Evolutionary conservation across 2,113 vertebrate species (phyloP).

Genomic region (Nannobrachium achirus): DNA sequence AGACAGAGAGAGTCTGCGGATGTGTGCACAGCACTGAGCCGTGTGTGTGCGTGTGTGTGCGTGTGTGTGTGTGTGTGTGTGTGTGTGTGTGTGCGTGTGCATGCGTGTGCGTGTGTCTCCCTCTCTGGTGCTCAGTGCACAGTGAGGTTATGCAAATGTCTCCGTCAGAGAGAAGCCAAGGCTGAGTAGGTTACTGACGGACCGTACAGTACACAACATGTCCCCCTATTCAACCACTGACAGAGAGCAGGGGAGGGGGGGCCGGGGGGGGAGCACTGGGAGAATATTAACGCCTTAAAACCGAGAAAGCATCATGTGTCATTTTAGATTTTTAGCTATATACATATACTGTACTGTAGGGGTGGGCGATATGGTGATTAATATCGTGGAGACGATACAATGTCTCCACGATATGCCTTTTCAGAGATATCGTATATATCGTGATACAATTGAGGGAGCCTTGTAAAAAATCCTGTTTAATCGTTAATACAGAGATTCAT

Average conservation of each 20-base stretch:
- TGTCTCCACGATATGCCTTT: no score
- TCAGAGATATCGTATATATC: no score
- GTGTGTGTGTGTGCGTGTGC: conserved; percentile 51
- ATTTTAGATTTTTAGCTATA: no score
- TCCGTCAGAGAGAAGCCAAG: conserved; percentile 81
- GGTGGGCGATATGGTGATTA: no score
- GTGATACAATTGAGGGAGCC: no score
- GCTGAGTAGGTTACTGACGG: conserved; percentile 85
- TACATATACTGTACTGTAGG: no score
- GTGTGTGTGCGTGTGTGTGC: conserved; percentile 22
- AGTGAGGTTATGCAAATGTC: conserved; percentile 84
- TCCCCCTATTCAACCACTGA: conserved; percentile 75
- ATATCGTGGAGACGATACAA: no score
- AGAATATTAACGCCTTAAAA: no score
- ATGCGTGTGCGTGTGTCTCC: conserved; percentile 54
- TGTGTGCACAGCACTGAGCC: conserved; percentile 62
- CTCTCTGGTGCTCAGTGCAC: conserved; percentile 76
- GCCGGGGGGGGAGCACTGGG: conserved; percentile 17
- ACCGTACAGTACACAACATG: conserved; percentile 84
- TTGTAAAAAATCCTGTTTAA: no score
- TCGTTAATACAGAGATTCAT: no score
- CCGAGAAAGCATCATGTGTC: no score
- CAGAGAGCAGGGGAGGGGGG: conserved; percentile 62
- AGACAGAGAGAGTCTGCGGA: conserved; percentile 27
- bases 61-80: conserved; percentile 51